These are phyloP conservation scores for Bubalus kerabau DNA, from an alignment of 2,113 vertebrate species.

Conservation along the genomic window DNA sequence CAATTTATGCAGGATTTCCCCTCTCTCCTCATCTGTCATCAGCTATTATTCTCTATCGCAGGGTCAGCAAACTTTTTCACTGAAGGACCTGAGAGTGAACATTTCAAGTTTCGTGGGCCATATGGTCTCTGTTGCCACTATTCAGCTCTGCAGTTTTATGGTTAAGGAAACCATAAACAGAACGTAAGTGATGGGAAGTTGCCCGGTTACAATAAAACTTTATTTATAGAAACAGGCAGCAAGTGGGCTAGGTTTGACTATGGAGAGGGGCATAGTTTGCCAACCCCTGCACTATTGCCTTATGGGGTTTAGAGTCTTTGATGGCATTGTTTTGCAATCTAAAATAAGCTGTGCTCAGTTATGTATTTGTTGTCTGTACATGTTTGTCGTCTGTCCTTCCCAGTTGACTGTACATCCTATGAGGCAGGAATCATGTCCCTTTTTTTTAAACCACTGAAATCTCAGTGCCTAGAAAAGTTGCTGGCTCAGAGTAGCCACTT, in stretches of 20 bases:
- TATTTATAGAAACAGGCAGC: background rate
- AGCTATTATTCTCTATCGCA: background rate
- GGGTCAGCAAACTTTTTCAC: background rate
- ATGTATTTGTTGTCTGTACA: background rate
- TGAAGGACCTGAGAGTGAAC: background rate
- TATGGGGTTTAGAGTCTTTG: background rate
- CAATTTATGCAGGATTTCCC: background rate
- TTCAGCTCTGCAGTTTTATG: background rate
- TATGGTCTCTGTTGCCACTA: background rate
- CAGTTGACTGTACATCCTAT: too few species aligned
- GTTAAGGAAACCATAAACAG: background rate
- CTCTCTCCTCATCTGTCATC: background rate
- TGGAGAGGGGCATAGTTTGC: background rate
- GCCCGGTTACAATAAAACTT: conserved; percentile 4
- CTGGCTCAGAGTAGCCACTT: background rate
- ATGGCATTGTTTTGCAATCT: background rate
- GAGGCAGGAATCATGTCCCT: background rate
- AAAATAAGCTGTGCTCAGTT: background rate
- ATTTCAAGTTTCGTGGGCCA: background rate
- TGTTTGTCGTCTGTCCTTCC: background rate
- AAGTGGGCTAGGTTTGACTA: background rate
- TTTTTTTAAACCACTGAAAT: background rate
- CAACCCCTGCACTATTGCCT: background rate
- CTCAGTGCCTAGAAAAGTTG: background rate
- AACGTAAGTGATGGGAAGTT: background rate